Evolutionary conservation across 1,140 invertebrate genomes (phyloP).

Genomic region (Trialeurodes vaporariorum): DNA sequence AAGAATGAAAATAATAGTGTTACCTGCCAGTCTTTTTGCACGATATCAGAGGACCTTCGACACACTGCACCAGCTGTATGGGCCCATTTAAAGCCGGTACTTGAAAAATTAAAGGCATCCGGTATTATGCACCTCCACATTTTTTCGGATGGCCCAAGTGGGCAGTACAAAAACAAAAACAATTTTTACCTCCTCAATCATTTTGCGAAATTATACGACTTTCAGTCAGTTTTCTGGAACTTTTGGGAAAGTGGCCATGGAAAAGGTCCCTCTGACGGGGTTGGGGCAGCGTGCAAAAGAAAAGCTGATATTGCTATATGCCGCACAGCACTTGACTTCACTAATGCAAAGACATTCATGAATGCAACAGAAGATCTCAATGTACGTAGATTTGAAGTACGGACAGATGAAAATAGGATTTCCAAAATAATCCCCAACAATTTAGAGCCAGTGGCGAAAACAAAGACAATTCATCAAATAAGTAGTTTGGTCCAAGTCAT

Average conservation of each 20-base stretch:
- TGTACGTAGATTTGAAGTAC: too few species aligned
- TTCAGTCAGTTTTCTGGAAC: slow-evolving; percentile 16
- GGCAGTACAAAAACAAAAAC: slow-evolving; percentile 11
- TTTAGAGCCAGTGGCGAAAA: too few species aligned
- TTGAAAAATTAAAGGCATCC: neutral
- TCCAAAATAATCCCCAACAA: too few species aligned
- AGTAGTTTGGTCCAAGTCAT: too few species aligned
- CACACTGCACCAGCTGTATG: neutral
- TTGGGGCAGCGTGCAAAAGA: slow-evolving; percentile 23
- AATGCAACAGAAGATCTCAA: too few species aligned
- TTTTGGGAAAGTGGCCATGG: slow-evolving; percentile 24
- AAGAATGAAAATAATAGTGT: neutral
- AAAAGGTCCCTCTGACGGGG: slow-evolving; percentile 24
- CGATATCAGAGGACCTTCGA: neutral
- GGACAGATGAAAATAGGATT: too few species aligned
- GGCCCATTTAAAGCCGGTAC: neutral
- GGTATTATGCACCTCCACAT: slow-evolving; percentile 3
- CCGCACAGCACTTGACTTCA: neutral
- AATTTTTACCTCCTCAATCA: slow-evolving; percentile 13
- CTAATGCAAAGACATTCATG: neutral
- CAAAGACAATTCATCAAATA: too few species aligned
- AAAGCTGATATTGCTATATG: slow-evolving; percentile 19
- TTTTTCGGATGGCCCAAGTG: neutral
- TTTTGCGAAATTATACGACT: neutral
- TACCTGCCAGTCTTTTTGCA: neutral